phyloP scores from a whole-genome alignment of 1,140 invertebrate genomes.

The Dryas iulia region DNA sequence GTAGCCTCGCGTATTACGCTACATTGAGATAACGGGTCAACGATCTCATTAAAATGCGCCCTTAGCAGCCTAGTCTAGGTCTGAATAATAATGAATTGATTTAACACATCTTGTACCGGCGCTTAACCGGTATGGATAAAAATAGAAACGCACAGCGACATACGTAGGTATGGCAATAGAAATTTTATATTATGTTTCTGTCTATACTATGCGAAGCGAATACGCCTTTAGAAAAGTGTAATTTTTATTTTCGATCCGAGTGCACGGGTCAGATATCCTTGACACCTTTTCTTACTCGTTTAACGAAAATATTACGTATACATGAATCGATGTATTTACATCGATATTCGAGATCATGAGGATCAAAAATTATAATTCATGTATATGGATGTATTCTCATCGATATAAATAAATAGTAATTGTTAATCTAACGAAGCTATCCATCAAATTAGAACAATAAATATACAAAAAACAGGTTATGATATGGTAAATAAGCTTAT shows the following conservation, averaged over 20 bases:
- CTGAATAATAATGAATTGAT: slow-evolving; percentile 9
- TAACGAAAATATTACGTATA: neutral
- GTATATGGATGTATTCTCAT: too few species aligned
- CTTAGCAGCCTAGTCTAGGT: slow-evolving; percentile 18
- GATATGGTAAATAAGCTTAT: too few species aligned
- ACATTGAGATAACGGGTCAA: slow-evolving; percentile 22
- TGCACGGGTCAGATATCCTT: neutral
- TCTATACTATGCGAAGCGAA: neutral
- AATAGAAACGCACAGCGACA: slow-evolving; percentile 12
- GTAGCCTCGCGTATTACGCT: neutral
- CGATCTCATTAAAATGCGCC: slow-evolving; percentile 29
- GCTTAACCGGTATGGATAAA: slow-evolving; percentile 8
- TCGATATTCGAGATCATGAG: too few species aligned
- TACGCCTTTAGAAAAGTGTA: neutral
- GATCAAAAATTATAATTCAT: too few species aligned
- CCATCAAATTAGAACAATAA: too few species aligned
- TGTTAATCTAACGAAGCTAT: too few species aligned
- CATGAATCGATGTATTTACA: neutral
- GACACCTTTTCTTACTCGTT: neutral
- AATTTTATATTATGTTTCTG: neutral
- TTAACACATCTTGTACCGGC: slow-evolving; percentile 1
- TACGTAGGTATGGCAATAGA: neutral
- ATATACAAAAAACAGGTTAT: too few species aligned
- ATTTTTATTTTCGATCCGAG: neutral
- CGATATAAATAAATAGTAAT: too few species aligned